phyloP scores from a whole-genome alignment of 2,113 vertebrate genomes.

The Vulpes vulpes region DNA sequence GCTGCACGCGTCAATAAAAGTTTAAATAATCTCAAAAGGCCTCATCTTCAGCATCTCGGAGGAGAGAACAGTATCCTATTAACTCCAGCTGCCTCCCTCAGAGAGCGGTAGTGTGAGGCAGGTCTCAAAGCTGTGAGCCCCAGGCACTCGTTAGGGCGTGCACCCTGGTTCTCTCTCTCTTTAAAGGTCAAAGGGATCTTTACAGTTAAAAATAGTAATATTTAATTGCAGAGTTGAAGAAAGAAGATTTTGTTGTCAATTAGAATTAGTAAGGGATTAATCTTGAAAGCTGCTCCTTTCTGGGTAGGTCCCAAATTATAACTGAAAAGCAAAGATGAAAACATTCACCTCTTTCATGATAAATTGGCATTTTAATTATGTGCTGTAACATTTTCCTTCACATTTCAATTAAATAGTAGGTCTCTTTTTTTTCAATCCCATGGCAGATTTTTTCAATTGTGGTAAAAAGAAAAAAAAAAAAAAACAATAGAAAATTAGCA shows the following conservation, averaged over 20 bases:
- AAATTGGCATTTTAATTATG: background rate
- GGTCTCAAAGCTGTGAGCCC: background rate
- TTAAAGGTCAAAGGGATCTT: background rate
- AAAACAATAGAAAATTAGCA: background rate
- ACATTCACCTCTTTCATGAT: background rate
- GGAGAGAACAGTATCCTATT: background rate
- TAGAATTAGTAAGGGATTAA: background rate
- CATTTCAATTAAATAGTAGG: background rate
- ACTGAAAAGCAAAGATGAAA: background rate
- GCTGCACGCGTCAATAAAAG: fast-evolving
- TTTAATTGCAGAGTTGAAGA: background rate
- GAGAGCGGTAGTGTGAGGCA: background rate
- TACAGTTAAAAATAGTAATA: background rate
- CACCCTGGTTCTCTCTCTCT: fast-evolving
- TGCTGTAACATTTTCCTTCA: background rate
- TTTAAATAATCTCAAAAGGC: background rate
- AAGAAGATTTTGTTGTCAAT: background rate
- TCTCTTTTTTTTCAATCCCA: background rate
- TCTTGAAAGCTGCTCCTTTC: constrained; percentile 2
- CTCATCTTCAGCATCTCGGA: too few relatives aligned
- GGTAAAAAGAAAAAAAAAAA: too few relatives aligned
- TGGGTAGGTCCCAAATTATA: background rate
- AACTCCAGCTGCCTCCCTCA: background rate
- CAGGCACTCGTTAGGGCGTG: background rate
- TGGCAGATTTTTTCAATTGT: background rate